Percentiles rank a stretch among this genome's conserved stretches.
Evolutionary conservation across 2,797 vertebrate genomes (phyloP).

Genomic region (Xenopus petersii): DNA sequence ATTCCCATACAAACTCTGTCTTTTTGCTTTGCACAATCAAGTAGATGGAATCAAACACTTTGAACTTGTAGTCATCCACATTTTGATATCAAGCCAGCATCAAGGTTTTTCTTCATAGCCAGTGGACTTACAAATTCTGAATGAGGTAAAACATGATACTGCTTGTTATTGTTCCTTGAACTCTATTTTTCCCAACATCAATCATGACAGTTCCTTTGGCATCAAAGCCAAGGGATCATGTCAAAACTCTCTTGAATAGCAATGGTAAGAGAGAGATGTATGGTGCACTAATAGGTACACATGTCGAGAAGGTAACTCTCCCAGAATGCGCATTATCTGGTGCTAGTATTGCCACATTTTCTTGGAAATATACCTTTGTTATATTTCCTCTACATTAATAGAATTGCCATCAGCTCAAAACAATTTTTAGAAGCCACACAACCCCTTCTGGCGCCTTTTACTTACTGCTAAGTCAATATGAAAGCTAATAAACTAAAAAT

Average conservation of each 20-base stretch:
- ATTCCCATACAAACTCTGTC: too few species aligned
- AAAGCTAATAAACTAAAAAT: too few species aligned
- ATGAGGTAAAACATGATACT: conserved; percentile 43
- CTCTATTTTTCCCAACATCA: conserved; percentile 48
- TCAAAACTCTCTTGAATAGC: conserved; percentile 41
- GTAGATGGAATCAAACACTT: conserved; percentile 47
- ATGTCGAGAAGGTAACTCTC: conserved; percentile 24
- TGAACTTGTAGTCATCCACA: conserved; percentile 42
- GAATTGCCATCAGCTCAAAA: too few species aligned
- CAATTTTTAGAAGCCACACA: too few species aligned
- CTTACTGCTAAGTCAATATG: not conserved
- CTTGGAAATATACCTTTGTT: too few species aligned
- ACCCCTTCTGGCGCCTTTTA: not conserved
- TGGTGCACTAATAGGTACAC: conserved; percentile 37
- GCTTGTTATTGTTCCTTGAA: conserved; percentile 48
- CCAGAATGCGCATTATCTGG: conserved; percentile 33
- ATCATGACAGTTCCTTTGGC: conserved; percentile 47
- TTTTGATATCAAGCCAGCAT: conserved; percentile 45
- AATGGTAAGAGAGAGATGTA: conserved; percentile 39
- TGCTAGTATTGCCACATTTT: too few species aligned
- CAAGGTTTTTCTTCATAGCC: conserved; percentile 46
- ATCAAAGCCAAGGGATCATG: conserved; percentile 44
- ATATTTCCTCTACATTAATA: too few species aligned
- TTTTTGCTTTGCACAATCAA: conserved; percentile 34
- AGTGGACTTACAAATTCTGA: conserved; percentile 45